These are phyloP conservation scores for Anabacerthia variegaticeps DNA, from an alignment of 2,797 vertebrate genomes.

Conservation along the genomic window DNA sequence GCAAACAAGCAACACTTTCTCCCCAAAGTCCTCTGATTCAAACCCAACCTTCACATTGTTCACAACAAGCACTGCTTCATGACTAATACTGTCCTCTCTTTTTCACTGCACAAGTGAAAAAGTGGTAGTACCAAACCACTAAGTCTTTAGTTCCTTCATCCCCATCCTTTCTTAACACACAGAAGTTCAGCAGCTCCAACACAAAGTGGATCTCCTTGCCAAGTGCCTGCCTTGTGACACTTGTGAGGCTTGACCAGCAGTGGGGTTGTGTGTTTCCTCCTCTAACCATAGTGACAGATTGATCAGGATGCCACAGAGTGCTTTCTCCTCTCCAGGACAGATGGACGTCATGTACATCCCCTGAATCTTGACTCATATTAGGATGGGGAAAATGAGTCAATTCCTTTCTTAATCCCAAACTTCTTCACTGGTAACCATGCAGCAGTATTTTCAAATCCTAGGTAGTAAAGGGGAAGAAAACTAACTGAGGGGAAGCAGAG, in stretches of 20 bases:
- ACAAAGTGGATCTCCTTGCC: neutral
- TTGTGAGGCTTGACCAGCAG: neutral
- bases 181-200: neutral
- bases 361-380: neutral
- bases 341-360: neutral
- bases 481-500: neutral
- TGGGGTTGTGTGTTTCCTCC: neutral
- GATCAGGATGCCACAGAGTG: fast-evolving
- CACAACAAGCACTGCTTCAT: neutral
- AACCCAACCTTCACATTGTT: neutral
- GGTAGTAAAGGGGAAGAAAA: neutral
- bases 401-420: neutral
- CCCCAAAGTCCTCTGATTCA: neutral
- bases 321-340: fast-evolving
- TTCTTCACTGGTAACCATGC: neutral
- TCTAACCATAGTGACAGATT: neutral
- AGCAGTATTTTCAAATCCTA: neutral
- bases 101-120: neutral
- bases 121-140: neutral
- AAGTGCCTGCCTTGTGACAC: neutral
- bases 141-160: neutral
- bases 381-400: neutral
- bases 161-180: neutral
- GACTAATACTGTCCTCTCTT: neutral
- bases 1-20: neutral